A percentile compares a stretch with the other conserved stretches of the same genome.
Conservation (phyloP, 2,113 vertebrate genomes). For the Megaptera novaeangliae region DNA sequence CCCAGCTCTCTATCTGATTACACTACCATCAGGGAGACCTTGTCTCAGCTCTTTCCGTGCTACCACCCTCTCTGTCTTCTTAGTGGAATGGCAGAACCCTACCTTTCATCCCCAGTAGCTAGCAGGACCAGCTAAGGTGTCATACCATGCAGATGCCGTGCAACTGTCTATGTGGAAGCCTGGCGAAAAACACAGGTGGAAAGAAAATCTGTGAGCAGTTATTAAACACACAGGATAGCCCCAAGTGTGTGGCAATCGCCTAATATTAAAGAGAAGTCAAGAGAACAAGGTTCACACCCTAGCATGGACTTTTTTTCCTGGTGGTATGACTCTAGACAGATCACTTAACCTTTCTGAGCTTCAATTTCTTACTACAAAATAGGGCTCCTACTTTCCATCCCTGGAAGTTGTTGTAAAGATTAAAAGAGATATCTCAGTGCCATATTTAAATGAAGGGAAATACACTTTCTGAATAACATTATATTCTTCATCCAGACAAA, state of each 20-base stretch:
- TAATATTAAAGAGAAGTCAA: not conserved
- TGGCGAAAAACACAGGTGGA: not conserved
- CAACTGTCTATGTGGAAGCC: not conserved
- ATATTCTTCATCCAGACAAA: conserved; percentile 11
- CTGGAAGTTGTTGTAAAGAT: not conserved
- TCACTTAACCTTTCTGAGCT: not conserved
- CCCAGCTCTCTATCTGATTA: not conserved
- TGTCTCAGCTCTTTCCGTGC: not conserved
- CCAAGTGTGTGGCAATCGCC: not conserved
- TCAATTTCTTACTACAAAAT: conserved; percentile 7
- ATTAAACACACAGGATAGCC: not conserved
- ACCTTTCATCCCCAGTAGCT: not conserved
- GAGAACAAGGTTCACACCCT: not conserved
- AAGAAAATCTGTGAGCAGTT: not conserved
- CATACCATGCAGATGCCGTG: not conserved
- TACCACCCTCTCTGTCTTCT: not conserved
- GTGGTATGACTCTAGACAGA: not conserved
- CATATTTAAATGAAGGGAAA: not conserved
- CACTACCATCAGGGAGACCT: not conserved
- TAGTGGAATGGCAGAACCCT: not conserved
- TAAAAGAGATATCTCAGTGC: not conserved
- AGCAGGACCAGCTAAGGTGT: not conserved
- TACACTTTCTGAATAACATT: conserved; percentile 1
- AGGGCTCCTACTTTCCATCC: not conserved
- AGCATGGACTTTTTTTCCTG: not conserved